Evolutionary conservation across 2,113 vertebrate genomes (phyloP).

Genomic region (Saiga tatarica): DNA sequence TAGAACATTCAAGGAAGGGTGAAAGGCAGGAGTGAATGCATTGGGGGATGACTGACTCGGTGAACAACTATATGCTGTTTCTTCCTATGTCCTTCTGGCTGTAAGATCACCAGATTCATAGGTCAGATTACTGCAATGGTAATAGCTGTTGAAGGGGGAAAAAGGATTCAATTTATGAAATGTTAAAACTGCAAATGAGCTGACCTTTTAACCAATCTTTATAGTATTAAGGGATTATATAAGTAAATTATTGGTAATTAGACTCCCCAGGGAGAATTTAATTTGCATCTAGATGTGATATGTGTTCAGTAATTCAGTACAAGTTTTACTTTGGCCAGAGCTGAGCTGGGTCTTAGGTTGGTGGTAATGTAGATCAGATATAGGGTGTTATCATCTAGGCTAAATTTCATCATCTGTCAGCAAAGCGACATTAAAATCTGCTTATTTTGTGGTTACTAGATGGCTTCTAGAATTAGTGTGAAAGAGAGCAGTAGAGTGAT

Average conservation of each 20-base stretch:
- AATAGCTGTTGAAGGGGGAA: neutral
- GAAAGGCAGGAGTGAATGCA: neutral
- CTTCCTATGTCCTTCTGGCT: neutral
- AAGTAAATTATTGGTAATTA: conserved; percentile 53
- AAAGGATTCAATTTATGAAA: conserved; percentile 23
- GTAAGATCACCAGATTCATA: neutral
- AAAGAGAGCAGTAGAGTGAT: neutral
- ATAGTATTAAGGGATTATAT: conserved; percentile 24
- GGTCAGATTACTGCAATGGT: neutral
- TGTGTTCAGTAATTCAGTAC: neutral
- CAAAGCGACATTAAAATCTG: neutral
- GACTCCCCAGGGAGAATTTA: conserved; percentile 31
- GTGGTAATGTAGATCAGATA: neutral
- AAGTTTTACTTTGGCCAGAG: neutral
- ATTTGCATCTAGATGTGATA: conserved; percentile 51
- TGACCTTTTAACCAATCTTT: conserved; percentile 60
- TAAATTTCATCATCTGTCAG: neutral
- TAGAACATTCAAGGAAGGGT: neutral
- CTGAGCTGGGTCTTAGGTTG: neutral
- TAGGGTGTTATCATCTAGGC: neutral
- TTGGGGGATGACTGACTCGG: neutral
- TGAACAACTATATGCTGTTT: neutral
- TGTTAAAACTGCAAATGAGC: conserved; percentile 41
- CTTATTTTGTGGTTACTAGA: neutral
- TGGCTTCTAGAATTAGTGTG: neutral